Conservation (phyloP, 2,797 vertebrate genomes). For the Podargus strigoides region DNA sequence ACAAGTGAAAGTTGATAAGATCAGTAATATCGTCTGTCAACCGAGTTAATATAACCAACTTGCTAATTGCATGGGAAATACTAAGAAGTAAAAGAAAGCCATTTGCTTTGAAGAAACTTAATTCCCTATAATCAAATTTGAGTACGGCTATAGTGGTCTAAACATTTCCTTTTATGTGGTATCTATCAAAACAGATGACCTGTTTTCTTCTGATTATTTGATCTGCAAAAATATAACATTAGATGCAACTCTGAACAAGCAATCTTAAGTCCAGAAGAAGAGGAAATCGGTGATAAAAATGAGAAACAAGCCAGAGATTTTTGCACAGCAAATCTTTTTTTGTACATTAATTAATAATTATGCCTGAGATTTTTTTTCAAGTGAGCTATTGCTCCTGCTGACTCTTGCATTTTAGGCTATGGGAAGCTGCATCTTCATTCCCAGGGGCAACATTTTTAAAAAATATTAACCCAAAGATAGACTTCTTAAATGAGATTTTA, state of each 20-base stretch:
- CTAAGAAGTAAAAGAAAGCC: constrained; percentile 5
- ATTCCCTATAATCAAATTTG: not conserved
- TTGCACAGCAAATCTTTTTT: not conserved
- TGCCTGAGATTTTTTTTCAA: not conserved
- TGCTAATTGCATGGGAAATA: constrained; percentile 35
- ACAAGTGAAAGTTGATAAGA: constrained; percentile 40
- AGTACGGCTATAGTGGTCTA: not conserved
- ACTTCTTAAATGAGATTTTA: not conserved
- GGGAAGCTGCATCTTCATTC: constrained; percentile 7
- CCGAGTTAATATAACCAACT: constrained; percentile 38
- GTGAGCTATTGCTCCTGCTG: constrained; percentile 30
- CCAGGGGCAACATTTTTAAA: not conserved
- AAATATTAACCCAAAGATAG: not conserved
- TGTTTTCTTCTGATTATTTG: not conserved
- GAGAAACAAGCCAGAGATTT: not conserved
- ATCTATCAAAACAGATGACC: not conserved
- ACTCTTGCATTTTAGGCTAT: not conserved
- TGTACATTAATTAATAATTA: constrained; percentile 36
- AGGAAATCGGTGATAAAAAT: not conserved
- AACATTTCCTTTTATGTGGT: not conserved
- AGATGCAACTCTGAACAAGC: too few relatives aligned
- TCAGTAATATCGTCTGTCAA: constrained; percentile 39
- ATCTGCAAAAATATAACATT: not conserved
- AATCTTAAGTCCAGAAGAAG: not conserved
- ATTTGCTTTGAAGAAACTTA: constrained; percentile 52